Base-by-base conservation (phyloP, 2,888 invertebrate genomes). In the Ischnura elegans region DNA sequence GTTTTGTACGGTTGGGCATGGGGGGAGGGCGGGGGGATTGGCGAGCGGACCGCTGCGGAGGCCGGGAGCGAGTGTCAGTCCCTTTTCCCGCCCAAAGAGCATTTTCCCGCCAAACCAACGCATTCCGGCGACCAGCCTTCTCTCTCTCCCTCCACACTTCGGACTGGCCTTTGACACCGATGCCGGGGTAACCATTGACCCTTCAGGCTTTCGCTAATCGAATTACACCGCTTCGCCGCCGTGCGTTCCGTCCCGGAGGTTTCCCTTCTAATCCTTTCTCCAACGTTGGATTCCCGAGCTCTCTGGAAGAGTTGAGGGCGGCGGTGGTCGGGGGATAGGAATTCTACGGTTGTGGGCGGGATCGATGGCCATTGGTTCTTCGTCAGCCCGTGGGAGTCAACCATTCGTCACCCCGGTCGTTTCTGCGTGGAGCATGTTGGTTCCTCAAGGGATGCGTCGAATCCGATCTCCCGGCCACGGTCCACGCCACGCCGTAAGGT, bases 161-260 rank as follows among this genome's bases (percentile, higher is more conserved):
- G 13, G n/a, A 4, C 76, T 13, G 76, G 76, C 76, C 76, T 76
- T 76, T 76, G 76, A 76, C 76, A 76, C 76, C 76, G 76, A 76
- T 76, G 76, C 76, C 29, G 76, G 36, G 76, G 29, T 76, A 61
- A 76, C 76, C 76, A n/a, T 76, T 76, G 76, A 76, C 76, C 76
- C 76, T n/a, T 76, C 76, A 13, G 61, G 61, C 61, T 61, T 51
- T n/a, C 76, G 76, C 76, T 76, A 76, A 76, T 76, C 76, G 76
- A 76, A 76, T 76, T 76, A 76, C 76, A 51, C 51, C 51, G 51
- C 51, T 51, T 19, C 19, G 51, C 36, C 76, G n/a, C 76, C 76
- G 61, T 76, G 51, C n/a, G 51, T 19, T 1, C 76, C 76, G 76
- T 36, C 76, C 76, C 13, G 36, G 61, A 25, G 61, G 61, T n/a